Evolutionary conservation across 2,888 invertebrate species (phyloP).

Genomic region (Ischnus inquisitorius): DNA sequence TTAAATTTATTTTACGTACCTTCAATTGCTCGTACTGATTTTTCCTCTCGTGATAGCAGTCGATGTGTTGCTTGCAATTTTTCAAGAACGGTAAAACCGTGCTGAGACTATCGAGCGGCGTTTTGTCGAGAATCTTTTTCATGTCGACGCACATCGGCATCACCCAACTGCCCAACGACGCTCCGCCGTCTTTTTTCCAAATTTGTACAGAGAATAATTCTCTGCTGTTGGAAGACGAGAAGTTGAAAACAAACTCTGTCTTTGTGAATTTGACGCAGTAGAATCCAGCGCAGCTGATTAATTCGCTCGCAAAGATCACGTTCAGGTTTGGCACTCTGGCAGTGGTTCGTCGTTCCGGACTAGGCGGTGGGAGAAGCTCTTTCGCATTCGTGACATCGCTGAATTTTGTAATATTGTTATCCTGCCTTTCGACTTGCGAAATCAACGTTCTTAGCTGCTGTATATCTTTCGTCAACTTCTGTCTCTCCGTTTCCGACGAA

Average conservation of each 20-base stretch:
- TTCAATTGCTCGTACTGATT: conserved; percentile 71
- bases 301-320: conserved; percentile 56
- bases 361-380: not conserved
- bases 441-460: conserved; percentile 62
- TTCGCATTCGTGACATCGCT: conserved; percentile 28
- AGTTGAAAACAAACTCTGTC: conserved; percentile 71
- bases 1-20: no score
- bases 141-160: conserved; percentile 75
- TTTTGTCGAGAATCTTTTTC: conserved; percentile 65
- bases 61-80: conserved; percentile 72
- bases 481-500: conserved; percentile 51
- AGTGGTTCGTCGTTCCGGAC: not conserved
- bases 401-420: conserved; percentile 58
- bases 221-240: conserved; percentile 54
- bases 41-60: conserved; percentile 71
- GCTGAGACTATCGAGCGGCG: conserved; percentile 59
- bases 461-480: conserved; percentile 69
- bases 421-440: conserved; percentile 48
- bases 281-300: conserved; percentile 73
- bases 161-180: conserved; percentile 74
- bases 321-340: conserved; percentile 21
- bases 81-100: conserved; percentile 69
- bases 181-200: conserved; percentile 45
- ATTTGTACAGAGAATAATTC: conserved; percentile 71
- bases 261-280: conserved; percentile 67